Evolutionary conservation across 2,888 invertebrate genomes (phyloP), one percentile per base, ranked within the genome.

Genomic region (Noctua janthe): DNA sequence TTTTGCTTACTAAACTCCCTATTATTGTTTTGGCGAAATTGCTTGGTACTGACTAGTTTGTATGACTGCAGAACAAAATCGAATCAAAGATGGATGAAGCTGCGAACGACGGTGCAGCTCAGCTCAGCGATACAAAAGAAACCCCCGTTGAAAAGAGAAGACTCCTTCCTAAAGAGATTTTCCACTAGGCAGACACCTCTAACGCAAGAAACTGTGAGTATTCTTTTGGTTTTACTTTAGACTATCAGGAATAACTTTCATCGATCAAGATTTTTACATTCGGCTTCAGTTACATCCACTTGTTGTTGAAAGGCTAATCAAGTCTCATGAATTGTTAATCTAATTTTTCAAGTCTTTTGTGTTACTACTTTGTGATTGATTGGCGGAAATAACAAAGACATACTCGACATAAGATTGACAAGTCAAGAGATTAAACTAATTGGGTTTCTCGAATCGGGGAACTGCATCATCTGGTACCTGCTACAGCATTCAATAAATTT

Each of bases 11-110:
- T 81, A 74, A 85, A 86, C 81, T 91, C 87, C 91, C 90, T 85
- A 67, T 79, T 82, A 56, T 43, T 13, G 15, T 71, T 79, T 75
- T 80, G 69, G 29, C 43, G 10, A 71, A 20, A 69, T 80, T 74
- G 69, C 80, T 82, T 70, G 88, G 86, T 84, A 85, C 80, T 91
- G 71, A 90, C 81, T 74, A 83, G 56, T 81, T 80, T 88, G 71
- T 89, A 88, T 89, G 86, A 91, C 91, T 97, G 81, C 98, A 99
- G 99, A 98, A 98, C 98, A 94, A 98, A 98, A 95, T 98, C 99
- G 94, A 99, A 99, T 96, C 99, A 99, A 95, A 98, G 99, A 97
- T 99, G 99, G 99, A 98, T 99, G 98, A 99, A 99, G 96, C 97
- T 99, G 88, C 97, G 99, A 90, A 99, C 99, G 78, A 99, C 99